Conservation (phyloP, 2,888 invertebrate species). For the Oscheius sp. region DNA sequence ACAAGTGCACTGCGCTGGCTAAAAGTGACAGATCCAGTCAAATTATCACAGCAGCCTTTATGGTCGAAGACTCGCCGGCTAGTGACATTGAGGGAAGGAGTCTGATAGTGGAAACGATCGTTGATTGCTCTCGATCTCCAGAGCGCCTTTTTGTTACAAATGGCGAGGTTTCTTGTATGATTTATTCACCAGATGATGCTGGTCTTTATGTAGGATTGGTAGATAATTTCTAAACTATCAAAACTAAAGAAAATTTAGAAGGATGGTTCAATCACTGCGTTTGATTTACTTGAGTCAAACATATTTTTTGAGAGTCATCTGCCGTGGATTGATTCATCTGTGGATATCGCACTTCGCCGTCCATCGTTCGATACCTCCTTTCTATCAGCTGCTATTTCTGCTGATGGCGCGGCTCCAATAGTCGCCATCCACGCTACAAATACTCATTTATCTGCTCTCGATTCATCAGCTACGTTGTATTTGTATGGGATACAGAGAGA, state of each 20-base stretch:
- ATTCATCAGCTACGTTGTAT: not conserved
- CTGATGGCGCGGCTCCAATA: not conserved
- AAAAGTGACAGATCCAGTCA: conserved; percentile 5
- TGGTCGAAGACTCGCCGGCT: conserved; percentile 18
- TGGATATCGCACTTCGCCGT: conserved; percentile 16
- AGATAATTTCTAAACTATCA: not conserved
- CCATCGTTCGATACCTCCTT: conserved; percentile 39
- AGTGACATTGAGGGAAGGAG: conserved; percentile 15
- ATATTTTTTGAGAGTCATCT: not conserved
- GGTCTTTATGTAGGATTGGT: conserved; percentile 25
- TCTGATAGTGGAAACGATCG: conserved; percentile 15
- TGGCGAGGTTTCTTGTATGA: conserved; percentile 12
- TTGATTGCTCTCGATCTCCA: conserved; percentile 5
- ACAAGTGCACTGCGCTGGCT: conserved; percentile 10
- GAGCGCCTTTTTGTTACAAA: conserved; percentile 21
- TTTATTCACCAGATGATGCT: conserved; percentile 19
- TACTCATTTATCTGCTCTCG: conserved; percentile 5
- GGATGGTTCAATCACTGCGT: conserved; percentile 33
- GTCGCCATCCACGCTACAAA: not conserved
- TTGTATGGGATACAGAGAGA: conserved; percentile 10
- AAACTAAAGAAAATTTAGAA: conserved; percentile 17
- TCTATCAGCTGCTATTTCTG: conserved; percentile 8
- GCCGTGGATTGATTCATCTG: conserved; percentile 19
- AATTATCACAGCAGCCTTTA: conserved; percentile 5
- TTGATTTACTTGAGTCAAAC: conserved; percentile 33